Base-by-base conservation (phyloP, 1,140 invertebrate genomes). In the Phortica variegata region DNA sequence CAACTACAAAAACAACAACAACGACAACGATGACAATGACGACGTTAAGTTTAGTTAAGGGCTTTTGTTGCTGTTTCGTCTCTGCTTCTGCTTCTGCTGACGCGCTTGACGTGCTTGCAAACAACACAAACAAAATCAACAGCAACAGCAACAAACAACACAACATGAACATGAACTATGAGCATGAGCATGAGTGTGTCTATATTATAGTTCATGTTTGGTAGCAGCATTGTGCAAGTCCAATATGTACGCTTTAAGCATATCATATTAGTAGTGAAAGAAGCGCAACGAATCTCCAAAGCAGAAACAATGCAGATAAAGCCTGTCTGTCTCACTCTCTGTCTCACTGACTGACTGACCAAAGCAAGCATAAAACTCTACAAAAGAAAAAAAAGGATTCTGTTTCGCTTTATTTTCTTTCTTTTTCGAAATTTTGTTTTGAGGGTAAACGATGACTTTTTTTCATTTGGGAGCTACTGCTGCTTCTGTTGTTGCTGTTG, bases 231-330 rank as follows among this genome's bases (percentile, higher is more conserved):
- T 26, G 23, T 26, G 5, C 23, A 69, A 62, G 63, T 69, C 63
- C 60, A 68, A 68, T 68, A 68, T 68, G 65, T 68, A 68, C 63
- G 63, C 63, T 68, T 68, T 69, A 68, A 68, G 63, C 63, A 68
- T 68, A 68, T 60, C 63, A 68, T 68, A 68, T 68, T 68, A 68
- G 63, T 68, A n/a, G n/a, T n/a, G n/a, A n/a, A n/a, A n/a, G n/a
- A n/a, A n/a, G n/a, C n/a, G n/a, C n/a, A n/a, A n/a, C n/a, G n/a
- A n/a, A n/a, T n/a, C n/a, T n/a, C n/a, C n/a, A n/a, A n/a, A n/a
- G n/a, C n/a, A n/a, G n/a, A n/a, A n/a, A n/a, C n/a, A n/a, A n/a
- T n/a, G n/a, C n/a, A n/a, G n/a, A n/a, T n/a, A n/a, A n/a, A n/a
- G n/a, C n/a, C n/a, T n/a, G n/a, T n/a, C n/a, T n/a, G n/a, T n/a